Evolutionary conservation across 2,797 vertebrate genomes (phyloP).

Genomic region (Balearica regulorum): DNA sequence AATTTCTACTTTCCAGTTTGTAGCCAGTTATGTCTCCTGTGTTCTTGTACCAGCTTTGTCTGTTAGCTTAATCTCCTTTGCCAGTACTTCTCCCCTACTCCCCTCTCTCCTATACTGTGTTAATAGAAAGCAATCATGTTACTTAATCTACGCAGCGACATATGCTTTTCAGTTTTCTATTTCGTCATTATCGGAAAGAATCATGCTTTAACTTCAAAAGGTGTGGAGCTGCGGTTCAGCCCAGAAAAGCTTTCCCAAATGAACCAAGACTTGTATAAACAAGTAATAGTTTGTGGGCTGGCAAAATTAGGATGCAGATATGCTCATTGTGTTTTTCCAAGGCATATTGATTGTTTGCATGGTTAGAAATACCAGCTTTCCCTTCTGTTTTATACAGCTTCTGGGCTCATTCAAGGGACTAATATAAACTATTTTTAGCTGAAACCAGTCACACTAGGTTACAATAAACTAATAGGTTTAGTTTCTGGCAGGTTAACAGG

Average conservation of each 20-base stretch:
- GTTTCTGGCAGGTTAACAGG: neutral
- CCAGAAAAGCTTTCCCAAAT: neutral
- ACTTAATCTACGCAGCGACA: neutral
- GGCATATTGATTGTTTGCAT: neutral
- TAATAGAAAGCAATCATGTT: neutral
- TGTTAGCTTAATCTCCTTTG: neutral
- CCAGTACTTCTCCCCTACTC: neutral
- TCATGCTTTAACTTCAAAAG: neutral
- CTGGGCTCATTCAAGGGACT: neutral
- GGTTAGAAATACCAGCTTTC: neutral
- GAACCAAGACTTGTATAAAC: neutral
- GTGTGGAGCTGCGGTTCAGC: neutral
- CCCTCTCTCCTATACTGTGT: neutral
- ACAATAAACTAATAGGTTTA: neutral
- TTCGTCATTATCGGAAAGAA: neutral
- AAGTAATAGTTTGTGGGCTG: neutral
- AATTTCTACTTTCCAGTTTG: neutral
- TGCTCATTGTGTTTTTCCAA: neutral
- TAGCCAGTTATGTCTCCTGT: neutral
- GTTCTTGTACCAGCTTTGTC: neutral
- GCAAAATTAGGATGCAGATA: neutral
- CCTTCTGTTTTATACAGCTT: neutral
- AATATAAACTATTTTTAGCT: neutral
- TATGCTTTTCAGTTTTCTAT: neutral
- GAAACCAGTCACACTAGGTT: neutral